These are phyloP conservation scores for Neotoma lepida DNA, from an alignment of 2,113 vertebrate genomes.

Conservation along the genomic window DNA sequence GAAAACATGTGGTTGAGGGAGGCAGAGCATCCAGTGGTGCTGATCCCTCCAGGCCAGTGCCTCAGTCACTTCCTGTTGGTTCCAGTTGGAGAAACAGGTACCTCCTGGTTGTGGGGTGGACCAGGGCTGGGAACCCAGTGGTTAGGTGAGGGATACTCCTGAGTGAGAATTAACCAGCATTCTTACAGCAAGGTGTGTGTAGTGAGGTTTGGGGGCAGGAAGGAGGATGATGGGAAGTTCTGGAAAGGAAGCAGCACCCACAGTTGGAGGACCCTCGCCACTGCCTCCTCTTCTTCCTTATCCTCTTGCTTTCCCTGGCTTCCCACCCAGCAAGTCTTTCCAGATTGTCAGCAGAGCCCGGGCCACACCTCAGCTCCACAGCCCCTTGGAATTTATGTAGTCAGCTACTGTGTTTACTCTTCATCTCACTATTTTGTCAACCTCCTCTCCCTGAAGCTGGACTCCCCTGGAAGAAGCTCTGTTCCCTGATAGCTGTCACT, in stretches of 20 bases:
- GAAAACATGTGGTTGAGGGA: not conserved
- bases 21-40: not conserved
- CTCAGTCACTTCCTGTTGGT: not conserved
- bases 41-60: not conserved
- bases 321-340: slow-evolving; percentile 39
- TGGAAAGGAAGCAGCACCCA: not conserved
- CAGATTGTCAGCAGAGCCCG: not conserved
- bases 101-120: no score
- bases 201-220: fast-evolving
- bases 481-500: not conserved
- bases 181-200: not conserved
- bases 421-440: not conserved
- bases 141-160: not conserved
- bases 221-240: not conserved
- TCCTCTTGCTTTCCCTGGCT: not conserved
- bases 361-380: not conserved
- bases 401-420: not conserved
- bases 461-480: not conserved
- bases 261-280: no score
- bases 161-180: not conserved
- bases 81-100: not conserved
- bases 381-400: not conserved
- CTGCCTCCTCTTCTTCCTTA: not conserved
- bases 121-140: not conserved
- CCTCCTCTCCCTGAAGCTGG: not conserved